Percentiles rank a stretch among this genome's conserved stretches.
These are phyloP conservation scores for Natrix natrix DNA, from an alignment of 2,797 vertebrate genomes.

Conservation along the genomic window DNA sequence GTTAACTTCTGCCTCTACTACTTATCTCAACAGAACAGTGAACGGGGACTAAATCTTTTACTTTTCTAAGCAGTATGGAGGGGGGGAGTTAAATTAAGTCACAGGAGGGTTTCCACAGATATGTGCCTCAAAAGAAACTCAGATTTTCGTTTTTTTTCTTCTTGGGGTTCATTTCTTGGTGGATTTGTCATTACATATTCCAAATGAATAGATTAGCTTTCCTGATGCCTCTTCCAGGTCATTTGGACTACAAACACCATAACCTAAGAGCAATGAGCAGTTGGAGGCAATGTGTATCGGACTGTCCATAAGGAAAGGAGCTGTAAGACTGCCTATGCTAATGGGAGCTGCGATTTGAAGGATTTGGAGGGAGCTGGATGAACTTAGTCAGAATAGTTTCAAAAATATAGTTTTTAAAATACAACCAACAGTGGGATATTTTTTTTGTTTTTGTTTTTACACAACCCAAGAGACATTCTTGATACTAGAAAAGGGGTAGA, in stretches of 20 bases:
- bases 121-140: neutral
- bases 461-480: neutral
- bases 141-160: neutral
- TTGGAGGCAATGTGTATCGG: neutral
- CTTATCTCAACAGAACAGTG: neutral
- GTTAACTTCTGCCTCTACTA: conserved; percentile 10
- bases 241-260: neutral
- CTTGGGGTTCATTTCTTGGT: neutral
- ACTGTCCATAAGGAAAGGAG: neutral
- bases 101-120: too few relatives aligned
- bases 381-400: neutral
- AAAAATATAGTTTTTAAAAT: neutral
- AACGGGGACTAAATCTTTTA: neutral
- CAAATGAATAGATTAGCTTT: neutral
- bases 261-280: neutral
- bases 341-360: neutral
- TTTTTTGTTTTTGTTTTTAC: neutral
- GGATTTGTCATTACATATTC: neutral
- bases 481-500: neutral
- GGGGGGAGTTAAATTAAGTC: neutral
- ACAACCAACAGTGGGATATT: neutral
- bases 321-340: neutral
- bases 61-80: neutral
- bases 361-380: neutral
- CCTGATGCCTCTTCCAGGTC: neutral